Evolutionary conservation across 2,113 vertebrate species (phyloP), one percentile per base, ranked within the genome.

Genomic region (Nothoprocta pentlandii): DNA sequence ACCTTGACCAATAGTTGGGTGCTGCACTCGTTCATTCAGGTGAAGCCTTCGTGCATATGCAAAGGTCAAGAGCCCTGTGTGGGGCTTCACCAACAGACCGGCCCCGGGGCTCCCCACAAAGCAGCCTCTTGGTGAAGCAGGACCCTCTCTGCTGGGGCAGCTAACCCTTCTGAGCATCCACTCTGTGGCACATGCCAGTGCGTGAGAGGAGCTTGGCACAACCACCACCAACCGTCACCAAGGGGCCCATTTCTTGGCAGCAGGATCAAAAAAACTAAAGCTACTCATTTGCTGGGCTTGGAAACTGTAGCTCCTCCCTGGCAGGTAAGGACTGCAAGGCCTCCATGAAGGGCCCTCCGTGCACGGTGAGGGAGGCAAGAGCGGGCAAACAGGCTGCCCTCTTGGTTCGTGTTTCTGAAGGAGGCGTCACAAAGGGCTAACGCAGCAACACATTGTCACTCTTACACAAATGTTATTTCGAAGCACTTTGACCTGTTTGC

Each of bases 371-470:
- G 89, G 93, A 75, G 6, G 34, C 7, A 34, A 88, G 79, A 63
- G 21, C 9, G 87, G 10, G 54, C 30, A 71, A 92, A 82, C 42
- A 77, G 73, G 44, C 32, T 30, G 32, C 3, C 71, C 80, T n/a
- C 90, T 95, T 19, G 77, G 58, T 94, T 5, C 26, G 23, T 93
- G 77, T 64, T 77, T 85, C 82, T 73, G 53, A 82, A 87, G 23
- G 10, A 53, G 70, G 21, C 12, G 12, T 46, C 67, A 81, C 16
- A 4, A 49, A 67, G 41, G 90, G 2, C 8, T 58, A 64, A 91
- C 28, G 1, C 17, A 92, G 47, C 47, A 80, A 74, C 9, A 58
- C 20, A 20, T 1, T 13, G 49, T 30, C 14, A 23, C 74, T 89
- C 88, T 93, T 46, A 92, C 22, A 70, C 11, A 1, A 80, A 20